These are phyloP conservation scores for Synanthedon myopaeformis DNA, from an alignment of 2,888 invertebrate genomes.

Conservation along the genomic window DNA sequence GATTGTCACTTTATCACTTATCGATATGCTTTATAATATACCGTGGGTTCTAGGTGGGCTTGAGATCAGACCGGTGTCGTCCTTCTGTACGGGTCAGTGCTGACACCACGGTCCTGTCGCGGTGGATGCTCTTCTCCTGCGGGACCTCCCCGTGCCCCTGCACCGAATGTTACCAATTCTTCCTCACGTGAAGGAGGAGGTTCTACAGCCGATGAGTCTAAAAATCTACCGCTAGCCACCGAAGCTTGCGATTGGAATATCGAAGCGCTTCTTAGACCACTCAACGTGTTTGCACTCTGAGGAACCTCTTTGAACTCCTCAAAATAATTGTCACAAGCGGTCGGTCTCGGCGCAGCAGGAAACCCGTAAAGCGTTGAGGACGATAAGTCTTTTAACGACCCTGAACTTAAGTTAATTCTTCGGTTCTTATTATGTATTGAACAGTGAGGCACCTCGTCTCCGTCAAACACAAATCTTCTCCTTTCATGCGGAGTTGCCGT, in stretches of 20 bases:
- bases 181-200: constrained; percentile 74
- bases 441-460: constrained; percentile 67
- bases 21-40: constrained; percentile 53
- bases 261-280: constrained; percentile 57
- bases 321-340: constrained; percentile 72
- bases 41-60: constrained; percentile 22
- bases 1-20: constrained; percentile 54
- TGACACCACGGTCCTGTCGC: constrained; percentile 57
- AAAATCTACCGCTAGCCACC: constrained; percentile 77
- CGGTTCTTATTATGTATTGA: constrained; percentile 71
- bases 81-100: constrained; percentile 68
- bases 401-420: constrained; percentile 63
- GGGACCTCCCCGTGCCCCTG: constrained; percentile 63
- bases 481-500: constrained; percentile 63
- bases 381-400: constrained; percentile 71
- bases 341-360: constrained; percentile 73
- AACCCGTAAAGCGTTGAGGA: constrained; percentile 73
- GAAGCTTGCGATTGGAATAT: constrained; percentile 68
- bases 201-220: constrained; percentile 75
- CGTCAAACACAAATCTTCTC: constrained; percentile 75
- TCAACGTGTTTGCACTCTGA: constrained; percentile 62
- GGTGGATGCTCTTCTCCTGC: constrained; percentile 32
- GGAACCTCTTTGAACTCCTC: constrained; percentile 67
- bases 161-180: constrained; percentile 78
- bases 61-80: constrained; percentile 71